phyloP scores from a whole-genome alignment of 2,113 vertebrate genomes.

The Agapornis roseicollis region DNA sequence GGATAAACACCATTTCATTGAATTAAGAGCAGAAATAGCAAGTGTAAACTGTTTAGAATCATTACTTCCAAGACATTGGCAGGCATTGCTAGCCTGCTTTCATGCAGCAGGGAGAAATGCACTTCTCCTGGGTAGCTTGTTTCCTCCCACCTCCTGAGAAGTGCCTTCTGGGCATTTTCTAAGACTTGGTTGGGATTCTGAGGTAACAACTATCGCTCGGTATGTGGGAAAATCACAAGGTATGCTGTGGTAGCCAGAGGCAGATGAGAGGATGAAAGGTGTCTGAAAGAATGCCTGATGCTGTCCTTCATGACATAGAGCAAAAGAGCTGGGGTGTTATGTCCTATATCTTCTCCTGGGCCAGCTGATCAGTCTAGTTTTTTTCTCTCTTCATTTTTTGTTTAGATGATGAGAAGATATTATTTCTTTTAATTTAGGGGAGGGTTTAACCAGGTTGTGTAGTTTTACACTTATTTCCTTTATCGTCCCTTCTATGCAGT shows the following conservation, averaged over 20 bases:
- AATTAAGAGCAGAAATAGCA: constrained; percentile 28
- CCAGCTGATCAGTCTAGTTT: not conserved
- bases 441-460: not conserved
- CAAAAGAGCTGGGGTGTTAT: not conserved
- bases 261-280: constrained; percentile 12
- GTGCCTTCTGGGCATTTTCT: not conserved
- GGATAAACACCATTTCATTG: constrained; percentile 34
- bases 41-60: constrained; percentile 56
- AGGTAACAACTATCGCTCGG: not conserved
- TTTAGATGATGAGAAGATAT: not conserved
- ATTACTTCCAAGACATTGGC: constrained; percentile 26
- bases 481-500: not conserved
- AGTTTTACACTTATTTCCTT: not conserved
- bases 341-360: fast-evolving
- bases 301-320: not conserved
- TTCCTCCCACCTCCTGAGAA: not conserved
- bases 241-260: not conserved
- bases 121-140: not conserved
- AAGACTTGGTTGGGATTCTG: not conserved
- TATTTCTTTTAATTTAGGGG: not conserved
- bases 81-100: not conserved
- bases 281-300: not conserved
- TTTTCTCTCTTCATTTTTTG: not conserved
- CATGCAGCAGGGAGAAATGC: not conserved
- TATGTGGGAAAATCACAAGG: not conserved